A percentile compares a stretch with the other conserved stretches of the same genome.
Conservation (phyloP, 37 sponge, comb jelly and placozoan genomes). For the Chondrilla cf. caribensis region DNA sequence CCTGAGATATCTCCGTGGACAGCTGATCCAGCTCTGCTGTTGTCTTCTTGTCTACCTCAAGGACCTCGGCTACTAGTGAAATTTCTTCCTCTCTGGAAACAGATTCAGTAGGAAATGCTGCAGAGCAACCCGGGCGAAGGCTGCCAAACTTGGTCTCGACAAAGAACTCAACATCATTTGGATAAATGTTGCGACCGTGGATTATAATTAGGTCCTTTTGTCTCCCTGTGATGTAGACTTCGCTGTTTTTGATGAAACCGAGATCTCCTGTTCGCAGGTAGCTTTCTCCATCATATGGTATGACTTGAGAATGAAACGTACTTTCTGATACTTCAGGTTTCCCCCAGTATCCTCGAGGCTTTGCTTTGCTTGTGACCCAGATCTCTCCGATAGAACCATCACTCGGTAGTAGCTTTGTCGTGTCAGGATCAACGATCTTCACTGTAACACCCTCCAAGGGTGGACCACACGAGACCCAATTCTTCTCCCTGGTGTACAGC, state of each 20-base stretch:
- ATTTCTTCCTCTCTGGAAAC: background rate
- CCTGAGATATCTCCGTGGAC: background rate
- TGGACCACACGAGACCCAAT: background rate
- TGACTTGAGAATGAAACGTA: conserved; percentile 30
- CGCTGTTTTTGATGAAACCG: conserved; percentile 32
- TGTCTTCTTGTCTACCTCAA: background rate
- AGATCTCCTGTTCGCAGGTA: conserved; percentile 61
- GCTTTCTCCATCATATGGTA: background rate
- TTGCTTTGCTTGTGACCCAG: conserved; percentile 40
- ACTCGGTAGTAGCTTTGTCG: background rate
- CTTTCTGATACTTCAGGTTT: conserved; percentile 19
- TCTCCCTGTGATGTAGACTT: conserved; percentile 28
- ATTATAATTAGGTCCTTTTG: conserved; percentile 34
- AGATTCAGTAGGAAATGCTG: conserved; percentile 7
- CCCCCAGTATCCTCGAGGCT: conserved; percentile 51
- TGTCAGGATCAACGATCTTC: conserved; percentile 49
- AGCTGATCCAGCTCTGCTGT: background rate
- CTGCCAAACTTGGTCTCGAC: background rate
- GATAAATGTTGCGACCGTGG: conserved; percentile 32
- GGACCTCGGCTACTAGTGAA: conserved; percentile 4
- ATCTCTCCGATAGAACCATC: conserved; percentile 48
- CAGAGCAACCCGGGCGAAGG: conserved; percentile 29
- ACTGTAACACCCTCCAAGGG: conserved; percentile 19
- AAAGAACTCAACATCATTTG: conserved; percentile 32
- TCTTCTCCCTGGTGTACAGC: background rate